Conservation (phyloP, 1,140 invertebrate species). For the Aphis craccivora region DNA sequence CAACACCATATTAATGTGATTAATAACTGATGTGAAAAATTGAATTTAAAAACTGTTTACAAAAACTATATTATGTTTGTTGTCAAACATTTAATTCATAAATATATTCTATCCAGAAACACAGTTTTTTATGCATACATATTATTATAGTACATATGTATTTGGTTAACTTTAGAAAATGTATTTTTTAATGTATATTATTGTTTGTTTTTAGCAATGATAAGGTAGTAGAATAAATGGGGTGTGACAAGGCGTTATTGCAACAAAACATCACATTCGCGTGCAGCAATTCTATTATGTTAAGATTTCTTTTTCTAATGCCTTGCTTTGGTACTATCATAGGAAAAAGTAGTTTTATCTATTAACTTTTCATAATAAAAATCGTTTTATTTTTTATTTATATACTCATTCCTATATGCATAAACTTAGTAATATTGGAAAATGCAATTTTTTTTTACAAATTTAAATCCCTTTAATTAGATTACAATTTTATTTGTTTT, state of each 20-base stretch:
- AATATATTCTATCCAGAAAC: background rate
- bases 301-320: background rate
- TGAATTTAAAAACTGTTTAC: too few species aligned
- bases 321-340: too few species aligned
- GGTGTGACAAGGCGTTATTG: background rate
- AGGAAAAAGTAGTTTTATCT: background rate
- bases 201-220: background rate
- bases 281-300: background rate
- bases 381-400: background rate
- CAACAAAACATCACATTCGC: background rate
- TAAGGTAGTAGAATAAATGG: background rate
- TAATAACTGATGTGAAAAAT: too few species aligned
- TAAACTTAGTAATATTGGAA: background rate
- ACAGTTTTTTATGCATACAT: background rate
- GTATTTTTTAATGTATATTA: background rate
- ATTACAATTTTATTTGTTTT: too few species aligned
- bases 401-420: background rate
- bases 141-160: background rate
- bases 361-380: background rate
- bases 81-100: too few species aligned
- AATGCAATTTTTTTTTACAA: too few species aligned
- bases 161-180: background rate
- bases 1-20: too few species aligned
- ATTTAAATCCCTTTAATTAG: too few species aligned
- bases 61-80: too few species aligned